Conservation (phyloP, 2,113 vertebrate species). For the Heterochromis multidens region DNA sequence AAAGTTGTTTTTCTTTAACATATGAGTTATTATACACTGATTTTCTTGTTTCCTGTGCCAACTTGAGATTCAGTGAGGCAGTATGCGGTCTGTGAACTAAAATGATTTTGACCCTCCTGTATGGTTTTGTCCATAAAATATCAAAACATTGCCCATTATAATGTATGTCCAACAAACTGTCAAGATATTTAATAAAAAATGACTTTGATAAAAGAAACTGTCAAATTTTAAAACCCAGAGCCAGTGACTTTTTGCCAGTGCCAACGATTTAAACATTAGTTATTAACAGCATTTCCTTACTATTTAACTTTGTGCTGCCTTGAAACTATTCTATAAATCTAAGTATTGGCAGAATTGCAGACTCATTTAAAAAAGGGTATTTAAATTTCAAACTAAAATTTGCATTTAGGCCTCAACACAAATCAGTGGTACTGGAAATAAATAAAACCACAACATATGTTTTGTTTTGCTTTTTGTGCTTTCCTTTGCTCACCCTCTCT, state of each 20-base stretch:
- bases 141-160: too few species aligned
- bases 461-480: neutral
- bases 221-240: neutral
- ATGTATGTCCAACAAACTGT: too few species aligned
- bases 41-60: too few species aligned
- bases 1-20: too few species aligned
- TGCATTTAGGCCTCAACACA: neutral
- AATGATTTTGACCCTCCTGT: neutral
- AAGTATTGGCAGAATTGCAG: neutral
- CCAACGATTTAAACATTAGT: neutral
- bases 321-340: neutral
- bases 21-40: too few species aligned
- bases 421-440: neutral
- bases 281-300: neutral
- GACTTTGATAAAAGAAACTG: neutral
- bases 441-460: neutral
- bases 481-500: neutral
- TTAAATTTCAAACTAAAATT: neutral
- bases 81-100: neutral
- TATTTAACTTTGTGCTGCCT: neutral
- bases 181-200: neutral
- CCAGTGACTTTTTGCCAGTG: neutral
- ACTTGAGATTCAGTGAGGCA: neutral
- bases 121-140: neutral
- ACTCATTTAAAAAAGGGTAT: neutral